A percentile compares a stretch with the other conserved stretches of the same genome.
phyloP scores from a whole-genome alignment of 2,888 invertebrate genomes.

The Cacoxenus indagator region DNA sequence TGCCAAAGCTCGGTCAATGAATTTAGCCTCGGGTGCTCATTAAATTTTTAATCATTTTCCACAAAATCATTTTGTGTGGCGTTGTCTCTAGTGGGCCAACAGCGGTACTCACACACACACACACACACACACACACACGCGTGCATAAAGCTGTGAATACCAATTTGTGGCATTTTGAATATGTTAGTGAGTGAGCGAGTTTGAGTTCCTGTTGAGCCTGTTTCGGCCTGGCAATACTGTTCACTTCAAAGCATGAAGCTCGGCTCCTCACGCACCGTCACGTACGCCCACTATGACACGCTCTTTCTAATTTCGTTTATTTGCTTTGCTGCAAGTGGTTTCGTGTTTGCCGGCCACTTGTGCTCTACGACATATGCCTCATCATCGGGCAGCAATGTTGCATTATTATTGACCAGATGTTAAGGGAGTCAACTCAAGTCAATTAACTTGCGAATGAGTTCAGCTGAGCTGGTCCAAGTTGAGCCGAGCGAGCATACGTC shows the following conservation, averaged over 20 bases:
- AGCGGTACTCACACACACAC: neutral
- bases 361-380: neutral
- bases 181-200: neutral
- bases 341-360: slow-evolving; percentile 2
- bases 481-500: neutral
- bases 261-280: neutral
- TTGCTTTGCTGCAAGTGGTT: slow-evolving; percentile 1
- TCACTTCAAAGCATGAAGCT: neutral
- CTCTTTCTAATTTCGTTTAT: slow-evolving; percentile 17
- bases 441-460: slow-evolving; percentile 30
- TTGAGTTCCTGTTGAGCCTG: neutral
- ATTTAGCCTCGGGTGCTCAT: slow-evolving; percentile 25
- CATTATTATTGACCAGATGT: slow-evolving; percentile 33
- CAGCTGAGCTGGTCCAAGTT: neutral
- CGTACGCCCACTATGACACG: neutral
- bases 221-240: neutral
- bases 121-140: neutral
- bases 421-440: slow-evolving; percentile 38
- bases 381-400: slow-evolving; percentile 4
- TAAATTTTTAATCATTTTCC: slow-evolving; percentile 51
- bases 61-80: neutral
- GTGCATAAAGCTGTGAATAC: slow-evolving; percentile 46
- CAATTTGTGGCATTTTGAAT: slow-evolving; percentile 43
- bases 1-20: neutral
- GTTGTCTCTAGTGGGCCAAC: neutral